Evolutionary conservation across 2,113 vertebrate species (phyloP).

Genomic region (Sprattus sprattus): DNA sequence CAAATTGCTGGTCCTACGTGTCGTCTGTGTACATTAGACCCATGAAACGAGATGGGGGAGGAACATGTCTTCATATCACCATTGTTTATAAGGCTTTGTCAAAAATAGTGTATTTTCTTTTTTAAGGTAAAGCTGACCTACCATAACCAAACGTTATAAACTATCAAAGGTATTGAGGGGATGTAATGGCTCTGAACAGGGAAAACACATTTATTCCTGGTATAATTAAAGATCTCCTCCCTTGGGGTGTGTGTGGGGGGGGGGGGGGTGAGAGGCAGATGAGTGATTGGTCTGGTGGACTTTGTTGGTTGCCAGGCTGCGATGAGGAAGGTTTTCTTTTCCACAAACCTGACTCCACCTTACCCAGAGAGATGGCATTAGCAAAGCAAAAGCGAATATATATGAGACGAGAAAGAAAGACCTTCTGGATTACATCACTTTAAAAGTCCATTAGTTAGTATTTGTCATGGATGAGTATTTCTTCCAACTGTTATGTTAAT

Average conservation of each 20-base stretch:
- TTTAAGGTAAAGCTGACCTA: not conserved
- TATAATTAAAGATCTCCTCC: conserved; percentile 75
- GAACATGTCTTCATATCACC: not conserved
- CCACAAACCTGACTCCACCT: conserved; percentile 9
- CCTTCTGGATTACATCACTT: not conserved
- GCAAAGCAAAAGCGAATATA: not conserved
- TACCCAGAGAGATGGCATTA: not conserved
- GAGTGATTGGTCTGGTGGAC: conserved; percentile 62
- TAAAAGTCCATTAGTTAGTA: not conserved
- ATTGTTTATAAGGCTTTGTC: not conserved
- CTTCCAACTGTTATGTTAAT: not conserved
- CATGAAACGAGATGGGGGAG: conserved; percentile 47
- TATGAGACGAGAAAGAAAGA: not conserved
- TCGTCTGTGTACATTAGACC: conserved; percentile 37
- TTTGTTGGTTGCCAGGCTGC: conserved; percentile 10
- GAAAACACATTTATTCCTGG: conserved; percentile 75
- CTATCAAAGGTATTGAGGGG: not conserved
- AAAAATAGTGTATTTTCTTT: not conserved
- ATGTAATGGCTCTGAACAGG: conserved; percentile 46
- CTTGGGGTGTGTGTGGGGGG: conserved; percentile 62
- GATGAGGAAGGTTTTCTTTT: conserved; percentile 6
- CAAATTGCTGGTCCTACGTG: conserved; percentile 31
- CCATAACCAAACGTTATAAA: not conserved
- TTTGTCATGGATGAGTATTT: not conserved
- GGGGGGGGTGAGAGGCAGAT: conserved; percentile 55